Conservation (phyloP, 1,140 invertebrate genomes). For the Chionoecetes opilio region DNA sequence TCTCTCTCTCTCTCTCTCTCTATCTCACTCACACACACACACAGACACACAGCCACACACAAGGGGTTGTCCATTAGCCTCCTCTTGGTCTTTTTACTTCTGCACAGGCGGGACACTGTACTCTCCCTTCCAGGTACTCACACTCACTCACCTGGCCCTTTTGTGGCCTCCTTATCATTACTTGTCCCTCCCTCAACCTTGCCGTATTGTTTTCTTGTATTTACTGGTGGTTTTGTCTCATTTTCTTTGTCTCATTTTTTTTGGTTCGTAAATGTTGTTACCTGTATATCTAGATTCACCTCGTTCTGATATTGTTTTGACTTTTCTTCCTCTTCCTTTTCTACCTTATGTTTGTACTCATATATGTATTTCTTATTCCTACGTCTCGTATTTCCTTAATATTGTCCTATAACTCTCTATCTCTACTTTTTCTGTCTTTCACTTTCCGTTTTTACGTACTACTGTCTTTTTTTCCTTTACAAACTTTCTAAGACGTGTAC, state of each 20-base stretch:
- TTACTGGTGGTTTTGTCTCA: not conserved
- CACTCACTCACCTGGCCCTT: not conserved
- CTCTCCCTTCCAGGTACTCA: not conserved
- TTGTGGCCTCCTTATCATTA: not conserved
- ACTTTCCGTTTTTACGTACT: too few species aligned
- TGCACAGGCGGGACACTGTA: not conserved
- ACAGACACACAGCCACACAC: too few species aligned
- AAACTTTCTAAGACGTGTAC: not conserved
- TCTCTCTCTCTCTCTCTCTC: conserved; percentile 36
- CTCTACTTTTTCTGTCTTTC: too few species aligned
- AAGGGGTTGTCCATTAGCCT: not conserved
- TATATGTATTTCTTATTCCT: not conserved
- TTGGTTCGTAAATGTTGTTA: too few species aligned
- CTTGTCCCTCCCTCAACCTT: not conserved
- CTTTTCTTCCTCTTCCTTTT: not conserved
- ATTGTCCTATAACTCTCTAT: not conserved
- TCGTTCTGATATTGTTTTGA: too few species aligned
- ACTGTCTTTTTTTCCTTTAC: too few species aligned
- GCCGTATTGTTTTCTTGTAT: not conserved
- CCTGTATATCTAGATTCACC: too few species aligned
- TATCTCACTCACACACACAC: too few species aligned
- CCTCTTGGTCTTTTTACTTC: not conserved
- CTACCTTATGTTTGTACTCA: not conserved
- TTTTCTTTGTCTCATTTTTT: not conserved
- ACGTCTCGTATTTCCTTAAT: not conserved